phyloP scores from a whole-genome alignment of 2,113 vertebrate genomes.

The Burhinus oedicnemus region DNA sequence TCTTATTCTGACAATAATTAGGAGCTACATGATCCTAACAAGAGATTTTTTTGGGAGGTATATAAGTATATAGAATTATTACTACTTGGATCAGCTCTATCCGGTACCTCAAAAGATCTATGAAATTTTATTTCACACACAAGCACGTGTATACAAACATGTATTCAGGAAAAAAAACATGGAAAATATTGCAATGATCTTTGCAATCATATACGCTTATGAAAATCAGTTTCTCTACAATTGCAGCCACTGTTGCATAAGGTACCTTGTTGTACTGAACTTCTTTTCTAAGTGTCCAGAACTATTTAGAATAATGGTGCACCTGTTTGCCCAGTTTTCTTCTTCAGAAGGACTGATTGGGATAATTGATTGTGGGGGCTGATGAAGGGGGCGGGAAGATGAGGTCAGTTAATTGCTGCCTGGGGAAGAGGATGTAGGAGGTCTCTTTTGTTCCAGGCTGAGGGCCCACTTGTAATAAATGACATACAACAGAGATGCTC shows the following conservation, averaged over 20 bases:
- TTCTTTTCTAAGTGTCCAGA: neutral
- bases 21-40: neutral
- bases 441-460: slow-evolving; percentile 52
- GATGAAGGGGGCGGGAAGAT: slow-evolving; percentile 43
- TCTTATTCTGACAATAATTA: neutral
- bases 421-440: slow-evolving; percentile 44
- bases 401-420: slow-evolving; percentile 70
- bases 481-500: slow-evolving; percentile 55
- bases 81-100: neutral
- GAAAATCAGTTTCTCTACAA: neutral
- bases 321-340: slow-evolving; percentile 43
- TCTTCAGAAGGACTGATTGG: slow-evolving; percentile 31
- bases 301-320: slow-evolving; percentile 24
- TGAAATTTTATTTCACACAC: neutral
- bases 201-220: neutral
- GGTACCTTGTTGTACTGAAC: neutral
- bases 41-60: neutral
- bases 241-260: neutral
- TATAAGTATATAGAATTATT: neutral
- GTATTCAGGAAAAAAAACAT: neutral
- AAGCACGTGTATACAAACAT: neutral
- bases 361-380: slow-evolving; percentile 59
- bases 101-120: neutral
- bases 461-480: slow-evolving; percentile 51
- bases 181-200: neutral